These are phyloP conservation scores for Pluvianellus socialis DNA, from an alignment of 2,113 vertebrate species.

Conservation along the genomic window DNA sequence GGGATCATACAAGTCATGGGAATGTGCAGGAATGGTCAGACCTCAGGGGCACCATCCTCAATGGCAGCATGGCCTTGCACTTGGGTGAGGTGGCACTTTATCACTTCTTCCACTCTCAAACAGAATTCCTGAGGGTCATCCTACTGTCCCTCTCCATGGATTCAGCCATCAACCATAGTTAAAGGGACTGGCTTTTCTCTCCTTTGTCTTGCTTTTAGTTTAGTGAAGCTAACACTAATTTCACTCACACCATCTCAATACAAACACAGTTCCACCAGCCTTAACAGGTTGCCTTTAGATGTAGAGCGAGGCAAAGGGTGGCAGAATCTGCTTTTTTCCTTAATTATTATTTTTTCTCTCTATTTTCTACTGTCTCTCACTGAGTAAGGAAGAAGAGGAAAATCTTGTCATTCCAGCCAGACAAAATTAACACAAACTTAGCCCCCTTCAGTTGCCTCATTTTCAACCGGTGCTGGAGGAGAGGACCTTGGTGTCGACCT, in stretches of 20 bases:
- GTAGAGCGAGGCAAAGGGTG: background rate
- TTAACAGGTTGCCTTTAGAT: background rate
- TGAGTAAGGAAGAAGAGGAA: background rate
- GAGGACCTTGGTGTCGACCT: background rate
- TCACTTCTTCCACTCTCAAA: background rate
- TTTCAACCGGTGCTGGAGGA: background rate
- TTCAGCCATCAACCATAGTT: background rate
- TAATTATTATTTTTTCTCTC: background rate
- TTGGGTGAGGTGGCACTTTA: background rate
- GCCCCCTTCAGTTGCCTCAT: background rate
- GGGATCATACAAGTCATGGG: background rate
- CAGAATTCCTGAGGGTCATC: background rate
- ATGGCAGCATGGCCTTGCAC: background rate
- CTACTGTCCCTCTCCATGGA: background rate
- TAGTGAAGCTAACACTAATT: background rate
- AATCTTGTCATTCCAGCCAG: background rate
- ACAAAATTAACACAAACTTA: background rate
- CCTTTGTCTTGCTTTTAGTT: background rate
- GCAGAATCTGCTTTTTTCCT: background rate
- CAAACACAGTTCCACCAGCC: background rate
- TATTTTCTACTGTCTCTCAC: background rate
- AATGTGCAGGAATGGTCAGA: background rate
- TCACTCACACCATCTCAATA: background rate
- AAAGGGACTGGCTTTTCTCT: background rate
- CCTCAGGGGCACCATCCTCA: background rate